Percentiles rank a stretch among this genome's conserved stretches.
These are phyloP conservation scores for Synergus japonicus DNA, from an alignment of 2,888 invertebrate species.

Conservation along the genomic window DNA sequence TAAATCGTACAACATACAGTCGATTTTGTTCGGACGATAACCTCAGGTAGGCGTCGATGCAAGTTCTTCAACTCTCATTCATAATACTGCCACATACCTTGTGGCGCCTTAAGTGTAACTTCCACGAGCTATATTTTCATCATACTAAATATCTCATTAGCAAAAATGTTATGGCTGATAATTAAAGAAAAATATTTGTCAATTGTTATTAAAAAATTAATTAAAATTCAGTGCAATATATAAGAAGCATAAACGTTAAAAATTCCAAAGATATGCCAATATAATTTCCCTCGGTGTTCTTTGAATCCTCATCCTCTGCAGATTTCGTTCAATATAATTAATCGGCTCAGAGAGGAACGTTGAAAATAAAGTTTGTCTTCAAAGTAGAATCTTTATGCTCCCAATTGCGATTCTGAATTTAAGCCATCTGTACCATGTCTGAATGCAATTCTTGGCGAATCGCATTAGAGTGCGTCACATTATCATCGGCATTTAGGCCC, in stretches of 20 bases:
- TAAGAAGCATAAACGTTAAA: neutral
- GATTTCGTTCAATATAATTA: neutral
- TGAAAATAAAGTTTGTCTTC: neutral
- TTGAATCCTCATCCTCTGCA: neutral
- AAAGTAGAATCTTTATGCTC: slow-evolving; percentile 18
- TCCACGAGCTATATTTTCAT: neutral
- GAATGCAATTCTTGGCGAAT: slow-evolving; percentile 43
- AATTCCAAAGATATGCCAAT: neutral
- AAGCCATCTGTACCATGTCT: neutral
- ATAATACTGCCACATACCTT: slow-evolving; percentile 62
- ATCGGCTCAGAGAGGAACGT: neutral
- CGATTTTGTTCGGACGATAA: slow-evolving; percentile 67
- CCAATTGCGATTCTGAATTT: slow-evolving; percentile 13
- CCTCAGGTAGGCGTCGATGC: slow-evolving; percentile 69
- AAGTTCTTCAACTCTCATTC: slow-evolving; percentile 70
- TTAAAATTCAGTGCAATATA: neutral
- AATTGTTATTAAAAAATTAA: too few species aligned
- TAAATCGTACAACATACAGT: slow-evolving; percentile 66
- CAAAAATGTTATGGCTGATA: too few species aligned
- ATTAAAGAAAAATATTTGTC: too few species aligned
- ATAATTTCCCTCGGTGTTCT: neutral
- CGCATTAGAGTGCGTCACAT: slow-evolving; percentile 62
- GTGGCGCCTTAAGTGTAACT: slow-evolving; percentile 46
- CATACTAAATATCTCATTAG: too few species aligned
- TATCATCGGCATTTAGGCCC: slow-evolving; percentile 68